Base-by-base conservation (phyloP, 1,140 invertebrate genomes). In the Cylas formicarius region DNA sequence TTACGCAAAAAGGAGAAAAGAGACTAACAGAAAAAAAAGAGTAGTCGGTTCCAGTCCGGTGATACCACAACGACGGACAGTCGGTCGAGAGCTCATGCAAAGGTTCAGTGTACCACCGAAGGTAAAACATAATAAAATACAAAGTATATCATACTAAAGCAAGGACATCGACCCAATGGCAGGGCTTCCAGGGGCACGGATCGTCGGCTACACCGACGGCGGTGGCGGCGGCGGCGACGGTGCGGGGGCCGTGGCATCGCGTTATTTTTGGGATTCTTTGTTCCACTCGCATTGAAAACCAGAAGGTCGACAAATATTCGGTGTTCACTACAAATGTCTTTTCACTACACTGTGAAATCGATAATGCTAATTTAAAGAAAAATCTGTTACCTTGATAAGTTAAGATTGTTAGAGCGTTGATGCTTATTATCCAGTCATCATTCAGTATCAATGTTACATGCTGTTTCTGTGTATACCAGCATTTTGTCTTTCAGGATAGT, bases 81-180 rank as follows among this genome's bases (percentile, higher is more conserved):
- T 37, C 42, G 32, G 32, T 28, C 42, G 35, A 28, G 35, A 46
- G 35, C 17, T 26, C 44, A 46, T 46, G 44, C 44, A 46, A 46
- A 46, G 44, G 44, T 46, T 46, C 44, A 46, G 23, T 39, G 44
- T 46, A 46, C 44, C 44, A 46, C 35, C 35, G 44, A 46, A 46
- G 44, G 44, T 46, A 46, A 46, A 46, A 46, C 44, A 46, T 35
- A 38, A 46, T 46, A 46, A 46, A 46, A 46, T 38, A 46, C 44
- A 46, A 46, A 46, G 34, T 46, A 46, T 46, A 46, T 46, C 40
- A 43, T 46, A 46, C 44, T 28, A 38, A 20, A 36, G 44, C 44
- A 46, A 46, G 44, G 44, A 46, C 44, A 38, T 46, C 44, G 44
- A 46, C 44, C 44, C 44, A 43, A 43, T 33, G 20, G 41, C 41